Evolutionary conservation across 2,888 invertebrate species (phyloP).

Genomic region (Epistrophe grossulariae): DNA sequence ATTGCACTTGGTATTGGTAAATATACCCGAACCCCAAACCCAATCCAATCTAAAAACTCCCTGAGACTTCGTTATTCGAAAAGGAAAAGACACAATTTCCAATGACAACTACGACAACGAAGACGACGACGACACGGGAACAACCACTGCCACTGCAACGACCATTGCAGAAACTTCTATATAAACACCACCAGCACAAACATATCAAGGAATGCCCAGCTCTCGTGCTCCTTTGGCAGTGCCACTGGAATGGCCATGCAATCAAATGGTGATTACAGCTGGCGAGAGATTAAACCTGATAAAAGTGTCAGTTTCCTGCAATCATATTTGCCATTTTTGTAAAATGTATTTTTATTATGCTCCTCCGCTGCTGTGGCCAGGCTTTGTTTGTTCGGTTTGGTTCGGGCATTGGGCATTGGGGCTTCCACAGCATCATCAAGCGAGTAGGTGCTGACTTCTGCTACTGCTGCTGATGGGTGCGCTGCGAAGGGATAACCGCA

Average conservation of each 20-base stretch:
- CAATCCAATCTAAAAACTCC: constrained; percentile 24
- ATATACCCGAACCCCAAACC: neutral
- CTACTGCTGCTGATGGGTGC: constrained; percentile 9
- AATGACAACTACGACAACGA: constrained; percentile 52
- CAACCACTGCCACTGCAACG: constrained; percentile 21
- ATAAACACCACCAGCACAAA: constrained; percentile 18
- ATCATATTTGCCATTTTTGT: constrained; percentile 76
- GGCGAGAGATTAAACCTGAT: constrained; percentile 72
- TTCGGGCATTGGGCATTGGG: neutral
- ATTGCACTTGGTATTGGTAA: constrained; percentile 11
- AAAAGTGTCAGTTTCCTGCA: constrained; percentile 76
- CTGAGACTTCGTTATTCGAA: constrained; percentile 45
- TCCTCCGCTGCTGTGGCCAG: constrained; percentile 17
- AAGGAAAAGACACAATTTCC: constrained; percentile 59
- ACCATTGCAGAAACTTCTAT: neutral
- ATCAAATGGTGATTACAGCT: constrained; percentile 76
- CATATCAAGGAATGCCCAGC: constrained; percentile 64
- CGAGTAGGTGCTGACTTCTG: constrained; percentile 34
- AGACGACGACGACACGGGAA: constrained; percentile 30
- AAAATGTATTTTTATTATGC: constrained; percentile 74
- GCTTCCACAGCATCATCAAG: neutral
- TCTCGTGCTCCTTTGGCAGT: constrained; percentile 65
- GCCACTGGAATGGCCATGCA: constrained; percentile 70
- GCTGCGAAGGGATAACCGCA: constrained; percentile 7
- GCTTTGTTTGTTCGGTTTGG: neutral